A percentile compares a stretch with the other conserved stretches of the same genome.
Evolutionary conservation across 2,113 vertebrate species (phyloP).

Genomic region (Lophochroa leadbeateri): DNA sequence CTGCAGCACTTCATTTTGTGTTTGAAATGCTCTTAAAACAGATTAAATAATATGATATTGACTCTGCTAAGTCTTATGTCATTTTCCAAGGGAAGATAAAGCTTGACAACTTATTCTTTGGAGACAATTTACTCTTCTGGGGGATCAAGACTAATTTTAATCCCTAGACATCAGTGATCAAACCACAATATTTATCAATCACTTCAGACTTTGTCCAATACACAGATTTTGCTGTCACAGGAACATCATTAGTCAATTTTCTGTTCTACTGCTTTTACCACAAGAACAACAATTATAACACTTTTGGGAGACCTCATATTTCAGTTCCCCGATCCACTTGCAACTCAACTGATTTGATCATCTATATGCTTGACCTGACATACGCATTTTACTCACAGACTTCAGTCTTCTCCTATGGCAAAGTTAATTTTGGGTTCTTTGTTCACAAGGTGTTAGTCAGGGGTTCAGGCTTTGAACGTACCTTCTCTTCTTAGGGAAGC

Average conservation of each 20-base stretch:
- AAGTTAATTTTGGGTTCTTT: background rate
- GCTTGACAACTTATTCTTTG: background rate
- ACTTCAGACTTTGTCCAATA: background rate
- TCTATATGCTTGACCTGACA: background rate
- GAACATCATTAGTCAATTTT: background rate
- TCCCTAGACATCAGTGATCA: background rate
- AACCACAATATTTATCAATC: background rate
- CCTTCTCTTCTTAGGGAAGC: background rate
- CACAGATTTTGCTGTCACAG: background rate
- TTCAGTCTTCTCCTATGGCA: background rate
- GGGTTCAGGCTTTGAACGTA: background rate
- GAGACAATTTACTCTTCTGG: background rate
- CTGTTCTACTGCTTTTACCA: background rate
- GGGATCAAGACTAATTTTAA: background rate
- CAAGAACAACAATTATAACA: background rate
- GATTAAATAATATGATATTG: background rate
- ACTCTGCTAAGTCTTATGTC: background rate
- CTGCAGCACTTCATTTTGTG: background rate
- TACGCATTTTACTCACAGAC: background rate
- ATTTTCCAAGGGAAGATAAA: background rate
- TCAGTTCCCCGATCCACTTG: background rate
- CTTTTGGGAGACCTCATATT: background rate
- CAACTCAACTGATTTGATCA: background rate
- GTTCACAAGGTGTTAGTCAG: background rate
- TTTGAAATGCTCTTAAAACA: background rate